phyloP scores from a whole-genome alignment of 1,140 invertebrate genomes.

The Calosoma granatense region DNA sequence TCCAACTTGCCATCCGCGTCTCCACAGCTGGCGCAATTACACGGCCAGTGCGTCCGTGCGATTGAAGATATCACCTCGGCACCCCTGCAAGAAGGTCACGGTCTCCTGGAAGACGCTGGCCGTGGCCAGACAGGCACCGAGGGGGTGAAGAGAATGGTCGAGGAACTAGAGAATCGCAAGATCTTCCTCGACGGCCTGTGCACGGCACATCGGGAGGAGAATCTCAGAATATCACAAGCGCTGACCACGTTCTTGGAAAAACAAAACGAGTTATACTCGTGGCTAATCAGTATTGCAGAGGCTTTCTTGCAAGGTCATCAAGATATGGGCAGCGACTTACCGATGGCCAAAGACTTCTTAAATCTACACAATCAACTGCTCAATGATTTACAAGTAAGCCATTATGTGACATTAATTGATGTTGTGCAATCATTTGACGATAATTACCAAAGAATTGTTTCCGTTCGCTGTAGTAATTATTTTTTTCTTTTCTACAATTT shows the following conservation, averaged over 20 bases:
- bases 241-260: slow-evolving; percentile 59
- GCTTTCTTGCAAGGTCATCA: slow-evolving; percentile 62
- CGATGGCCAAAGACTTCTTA: slow-evolving; percentile 63
- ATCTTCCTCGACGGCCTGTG: slow-evolving; percentile 55
- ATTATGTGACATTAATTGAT: too few species aligned
- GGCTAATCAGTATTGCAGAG: slow-evolving; percentile 61
- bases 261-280: slow-evolving; percentile 58
- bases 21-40: slow-evolving; percentile 52
- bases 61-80: slow-evolving; percentile 55
- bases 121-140: slow-evolving; percentile 52
- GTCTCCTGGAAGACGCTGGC: slow-evolving; percentile 59
- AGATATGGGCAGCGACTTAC: slow-evolving; percentile 61
- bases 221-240: slow-evolving; percentile 53
- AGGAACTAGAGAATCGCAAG: slow-evolving; percentile 66
- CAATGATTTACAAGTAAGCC: slow-evolving; percentile 59
- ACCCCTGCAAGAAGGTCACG: slow-evolving; percentile 59
- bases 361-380: slow-evolving; percentile 63
- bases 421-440: too few species aligned
- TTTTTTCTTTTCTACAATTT: slow-evolving; percentile 22
- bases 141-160: slow-evolving; percentile 53
- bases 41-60: slow-evolving; percentile 48
- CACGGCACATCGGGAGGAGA: slow-evolving; percentile 60
- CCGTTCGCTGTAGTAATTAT: neutral
- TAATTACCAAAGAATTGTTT: too few species aligned
- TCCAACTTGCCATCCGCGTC: slow-evolving; percentile 53